Evolutionary conservation across 1,140 invertebrate genomes (phyloP).

Genomic region (Cotesia chilonis): DNA sequence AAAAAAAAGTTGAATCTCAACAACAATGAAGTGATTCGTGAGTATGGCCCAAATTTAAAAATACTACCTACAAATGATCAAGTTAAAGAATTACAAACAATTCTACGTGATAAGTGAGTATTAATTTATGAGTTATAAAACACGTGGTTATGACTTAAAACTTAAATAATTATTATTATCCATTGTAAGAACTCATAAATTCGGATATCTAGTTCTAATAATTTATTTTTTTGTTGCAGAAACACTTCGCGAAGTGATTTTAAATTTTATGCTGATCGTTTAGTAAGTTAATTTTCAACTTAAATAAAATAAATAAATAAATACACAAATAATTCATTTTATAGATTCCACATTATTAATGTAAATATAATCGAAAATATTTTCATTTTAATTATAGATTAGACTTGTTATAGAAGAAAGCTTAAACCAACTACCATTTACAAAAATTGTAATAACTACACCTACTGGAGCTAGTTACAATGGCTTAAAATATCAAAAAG

Average conservation of each 20-base stretch:
- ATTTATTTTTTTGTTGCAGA: slow-evolving; percentile 69
- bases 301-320: background rate
- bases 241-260: slow-evolving; percentile 94
- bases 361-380: background rate
- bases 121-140: background rate
- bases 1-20: slow-evolving; percentile 51
- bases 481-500: slow-evolving; percentile 92
- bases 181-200: slow-evolving; percentile 11
- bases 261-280: slow-evolving; percentile 96
- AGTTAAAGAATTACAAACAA: slow-evolving; percentile 93
- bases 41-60: slow-evolving; percentile 84
- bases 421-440: slow-evolving; percentile 95
- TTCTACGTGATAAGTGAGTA: slow-evolving; percentile 91
- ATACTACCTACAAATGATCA: slow-evolving; percentile 85
- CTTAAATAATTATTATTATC: slow-evolving; percentile 3
- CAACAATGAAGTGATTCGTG: slow-evolving; percentile 58
- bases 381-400: slow-evolving; percentile 49
- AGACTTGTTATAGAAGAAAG: slow-evolving; percentile 96
- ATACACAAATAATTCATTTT: slow-evolving; percentile 14
- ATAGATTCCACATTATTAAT: slow-evolving; percentile 25
- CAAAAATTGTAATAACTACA: slow-evolving; percentile 87
- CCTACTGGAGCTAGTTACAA: slow-evolving; percentile 91
- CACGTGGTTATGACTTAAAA: background rate
- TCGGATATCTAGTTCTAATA: slow-evolving; percentile 25
- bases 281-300: slow-evolving; percentile 65